Base-by-base conservation (phyloP, 2,113 vertebrate species). In the Aepyceros melampus region DNA sequence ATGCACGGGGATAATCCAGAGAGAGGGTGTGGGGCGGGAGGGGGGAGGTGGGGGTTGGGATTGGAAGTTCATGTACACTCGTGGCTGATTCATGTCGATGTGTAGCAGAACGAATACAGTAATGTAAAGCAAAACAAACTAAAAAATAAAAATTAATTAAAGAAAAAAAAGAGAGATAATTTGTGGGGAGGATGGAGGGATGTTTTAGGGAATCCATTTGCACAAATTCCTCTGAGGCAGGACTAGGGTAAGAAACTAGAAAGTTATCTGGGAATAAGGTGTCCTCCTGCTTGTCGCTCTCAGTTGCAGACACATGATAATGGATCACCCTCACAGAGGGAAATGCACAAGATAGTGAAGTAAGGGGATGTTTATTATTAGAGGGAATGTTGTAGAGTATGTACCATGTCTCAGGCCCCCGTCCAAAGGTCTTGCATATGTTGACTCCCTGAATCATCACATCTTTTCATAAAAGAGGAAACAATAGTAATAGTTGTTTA, bases 321-420 rank as follows among this genome's bases (percentile, higher is more conserved):
- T 0, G 1, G 12, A 10, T 43, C 31, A 25, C 23, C 23, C 2
- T n/a, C 43, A 17, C 14, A 51, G 21, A 53, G 16, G 10, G 6
- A 78, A 17, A 3, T 15, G 62, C 27, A 36, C 0, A 23, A 1
- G 5, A 86, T 5, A 19, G 1, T 7, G 40, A 33, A 55, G 5
- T 13, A 43, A 23, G 29, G 33, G 8, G 10, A 47, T 10, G 10
- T 11, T 29, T 31, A 3, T 23, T 58, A 74, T 67, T 67, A 85
- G 23, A 78, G 21, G 40, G 14, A 85, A 9, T 2, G 21, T 47
- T 49, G 11, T 5, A 58, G 15, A 51, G 16, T 33, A 0, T 10
- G 29, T 14, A 13, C 19, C 45, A 19, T 15, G 55, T 8, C 17
- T 25, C 3, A 13, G 49, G 4, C 2, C 11, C 7, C 23, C 40